Conservation (phyloP, 2,797 vertebrate species). For the Tragelaphus oryx region DNA sequence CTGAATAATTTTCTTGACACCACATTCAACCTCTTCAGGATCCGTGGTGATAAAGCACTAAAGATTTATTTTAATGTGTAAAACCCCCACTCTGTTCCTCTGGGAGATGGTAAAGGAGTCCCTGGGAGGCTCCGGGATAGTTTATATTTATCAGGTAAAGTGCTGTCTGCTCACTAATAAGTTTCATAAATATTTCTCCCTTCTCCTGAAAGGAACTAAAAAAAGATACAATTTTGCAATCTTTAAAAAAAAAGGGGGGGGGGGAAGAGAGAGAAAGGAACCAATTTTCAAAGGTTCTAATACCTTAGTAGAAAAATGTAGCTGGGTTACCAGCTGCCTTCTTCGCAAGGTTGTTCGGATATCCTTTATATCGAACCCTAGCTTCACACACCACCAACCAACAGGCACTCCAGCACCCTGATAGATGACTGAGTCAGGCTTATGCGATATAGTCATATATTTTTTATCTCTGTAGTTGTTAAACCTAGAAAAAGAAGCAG, state of each 20-base stretch:
- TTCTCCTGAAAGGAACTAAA: conserved; percentile 46
- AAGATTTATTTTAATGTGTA: conserved; percentile 56
- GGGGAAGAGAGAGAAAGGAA: background rate
- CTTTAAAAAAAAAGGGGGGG: background rate
- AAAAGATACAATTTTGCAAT: conserved; percentile 28
- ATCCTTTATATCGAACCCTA: background rate
- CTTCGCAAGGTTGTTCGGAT: background rate
- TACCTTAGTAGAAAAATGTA: background rate
- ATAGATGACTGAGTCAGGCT: background rate
- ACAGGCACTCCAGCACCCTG: background rate
- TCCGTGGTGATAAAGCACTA: conserved; percentile 45
- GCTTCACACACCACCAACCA: background rate
- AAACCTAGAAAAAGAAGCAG: background rate
- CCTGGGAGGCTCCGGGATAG: background rate
- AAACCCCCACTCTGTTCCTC: background rate
- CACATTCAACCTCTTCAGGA: conserved; percentile 34
- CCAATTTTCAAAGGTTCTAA: conserved; percentile 9
- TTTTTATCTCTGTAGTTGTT: conserved; percentile 6
- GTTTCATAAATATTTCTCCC: conserved; percentile 69
- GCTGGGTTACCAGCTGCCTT: background rate
- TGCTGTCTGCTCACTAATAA: conserved; percentile 66
- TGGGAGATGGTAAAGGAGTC: conserved; percentile 37
- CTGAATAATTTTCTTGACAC: conserved; percentile 64
- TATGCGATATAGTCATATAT: background rate
- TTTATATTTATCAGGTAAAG: conserved; percentile 70